phyloP scores from a whole-genome alignment of 2,113 vertebrate genomes.

The Chitala chitala region DNA sequence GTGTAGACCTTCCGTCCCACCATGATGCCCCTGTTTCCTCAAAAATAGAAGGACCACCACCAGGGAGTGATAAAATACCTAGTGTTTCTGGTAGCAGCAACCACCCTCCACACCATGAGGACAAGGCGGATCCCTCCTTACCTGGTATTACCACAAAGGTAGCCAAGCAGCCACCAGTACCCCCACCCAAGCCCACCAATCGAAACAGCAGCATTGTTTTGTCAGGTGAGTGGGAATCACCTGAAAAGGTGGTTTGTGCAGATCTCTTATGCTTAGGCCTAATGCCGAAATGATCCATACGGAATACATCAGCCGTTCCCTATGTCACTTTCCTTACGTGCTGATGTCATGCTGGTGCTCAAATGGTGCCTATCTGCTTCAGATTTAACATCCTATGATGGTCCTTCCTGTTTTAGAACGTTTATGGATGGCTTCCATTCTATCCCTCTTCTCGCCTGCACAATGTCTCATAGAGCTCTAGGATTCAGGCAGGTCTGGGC shows the following conservation, averaged over 20 bases:
- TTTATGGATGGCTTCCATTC: no score
- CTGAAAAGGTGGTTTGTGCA: neutral
- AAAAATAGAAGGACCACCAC: neutral
- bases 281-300: neutral
- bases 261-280: neutral
- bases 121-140: conserved; percentile 15
- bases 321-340: neutral
- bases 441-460: no score
- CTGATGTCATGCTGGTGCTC: no score
- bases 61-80: neutral
- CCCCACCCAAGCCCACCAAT: conserved; percentile 86
- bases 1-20: conserved; percentile 40
- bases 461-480: neutral
- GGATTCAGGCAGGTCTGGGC: conserved; percentile 27
- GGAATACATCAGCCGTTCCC: neutral
- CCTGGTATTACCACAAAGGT: conserved; percentile 46
- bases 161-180: conserved; percentile 79
- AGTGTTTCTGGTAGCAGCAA: neutral
- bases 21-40: neutral
- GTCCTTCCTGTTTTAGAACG: no score
- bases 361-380: no score
- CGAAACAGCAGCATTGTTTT: conserved; percentile 78
- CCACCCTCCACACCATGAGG: neutral
- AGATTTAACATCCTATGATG: no score
- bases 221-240: conserved; percentile 69